Conservation (phyloP, 2,113 vertebrate species). For the Lepus americanus region DNA sequence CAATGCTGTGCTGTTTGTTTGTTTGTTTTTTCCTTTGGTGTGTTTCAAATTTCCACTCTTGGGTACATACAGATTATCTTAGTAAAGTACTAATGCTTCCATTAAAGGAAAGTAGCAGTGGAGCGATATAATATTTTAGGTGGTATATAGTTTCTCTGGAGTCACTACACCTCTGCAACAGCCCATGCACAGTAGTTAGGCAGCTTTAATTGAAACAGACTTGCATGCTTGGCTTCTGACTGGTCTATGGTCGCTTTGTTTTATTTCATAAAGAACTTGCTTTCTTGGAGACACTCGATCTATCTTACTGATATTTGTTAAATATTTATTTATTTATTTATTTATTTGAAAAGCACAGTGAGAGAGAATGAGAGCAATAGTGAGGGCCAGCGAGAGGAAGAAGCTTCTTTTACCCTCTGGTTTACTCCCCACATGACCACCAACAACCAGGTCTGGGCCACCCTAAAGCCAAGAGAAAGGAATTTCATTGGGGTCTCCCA, state of each 20-base stretch:
- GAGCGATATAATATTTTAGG: background rate
- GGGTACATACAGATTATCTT: background rate
- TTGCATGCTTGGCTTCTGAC: background rate
- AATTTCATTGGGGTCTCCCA: too few relatives aligned
- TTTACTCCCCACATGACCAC: too few relatives aligned
- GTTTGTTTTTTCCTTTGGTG: background rate
- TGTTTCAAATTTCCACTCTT: background rate
- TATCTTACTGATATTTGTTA: background rate
- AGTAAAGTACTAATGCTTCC: background rate
- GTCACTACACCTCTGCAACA: background rate
- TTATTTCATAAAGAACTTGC: conserved; percentile 1
- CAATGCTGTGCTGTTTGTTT: background rate
- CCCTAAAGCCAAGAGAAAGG: too few relatives aligned
- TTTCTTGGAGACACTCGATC: background rate
- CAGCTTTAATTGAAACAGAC: background rate
- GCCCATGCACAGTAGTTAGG: accelerated
- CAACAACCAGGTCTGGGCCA: too few relatives aligned
- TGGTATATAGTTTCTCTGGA: background rate
- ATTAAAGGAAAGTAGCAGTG: background rate
- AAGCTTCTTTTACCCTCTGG: too few relatives aligned
- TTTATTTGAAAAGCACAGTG: too few relatives aligned
- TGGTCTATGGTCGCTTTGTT: background rate
- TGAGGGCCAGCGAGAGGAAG: too few relatives aligned
- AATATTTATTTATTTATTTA: too few relatives aligned
- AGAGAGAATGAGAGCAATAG: too few relatives aligned